Percentiles rank a stretch among this genome's conserved stretches.
phyloP scores from a whole-genome alignment of 2,113 vertebrate species.

The crab-eating macaque (Macaca fascicularis) region DNA sequence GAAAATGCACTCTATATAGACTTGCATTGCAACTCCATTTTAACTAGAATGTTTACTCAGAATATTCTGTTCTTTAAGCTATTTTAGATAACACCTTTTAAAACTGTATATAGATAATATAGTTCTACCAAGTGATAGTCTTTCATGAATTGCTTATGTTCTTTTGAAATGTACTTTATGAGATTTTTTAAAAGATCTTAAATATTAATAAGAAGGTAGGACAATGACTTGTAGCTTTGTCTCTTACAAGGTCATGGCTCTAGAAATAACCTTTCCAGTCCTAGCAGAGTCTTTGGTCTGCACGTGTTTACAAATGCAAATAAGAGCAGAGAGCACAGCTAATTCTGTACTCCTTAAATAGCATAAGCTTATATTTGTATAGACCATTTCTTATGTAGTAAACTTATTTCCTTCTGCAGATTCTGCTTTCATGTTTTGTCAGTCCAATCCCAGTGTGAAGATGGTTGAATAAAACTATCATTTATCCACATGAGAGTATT shows the following conservation, averaged over 20 bases:
- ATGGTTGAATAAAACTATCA: background rate
- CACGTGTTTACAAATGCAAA: background rate
- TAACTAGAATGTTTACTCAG: background rate
- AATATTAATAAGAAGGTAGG: background rate
- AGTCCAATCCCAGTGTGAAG: background rate
- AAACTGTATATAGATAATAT: background rate
- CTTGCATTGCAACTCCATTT: background rate
- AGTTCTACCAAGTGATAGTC: background rate
- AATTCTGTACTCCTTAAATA: background rate
- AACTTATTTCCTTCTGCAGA: background rate
- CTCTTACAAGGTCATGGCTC: background rate
- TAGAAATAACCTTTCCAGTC: background rate
- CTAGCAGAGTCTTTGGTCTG: background rate
- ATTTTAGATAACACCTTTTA: background rate
- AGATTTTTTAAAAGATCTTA: background rate
- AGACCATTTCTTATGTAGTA: background rate
- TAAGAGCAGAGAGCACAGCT: background rate
- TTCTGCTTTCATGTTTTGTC: background rate
- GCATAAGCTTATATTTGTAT: background rate
- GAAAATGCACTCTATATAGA: background rate
- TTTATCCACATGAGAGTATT: background rate
- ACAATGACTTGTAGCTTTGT: background rate
- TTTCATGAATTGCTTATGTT: background rate
- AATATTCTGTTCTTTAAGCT: slow-evolving; percentile 11
- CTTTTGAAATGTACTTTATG: background rate